Evolutionary conservation across 2,888 invertebrate genomes (phyloP).

Genomic region (Hypomecis punctinalis): DNA sequence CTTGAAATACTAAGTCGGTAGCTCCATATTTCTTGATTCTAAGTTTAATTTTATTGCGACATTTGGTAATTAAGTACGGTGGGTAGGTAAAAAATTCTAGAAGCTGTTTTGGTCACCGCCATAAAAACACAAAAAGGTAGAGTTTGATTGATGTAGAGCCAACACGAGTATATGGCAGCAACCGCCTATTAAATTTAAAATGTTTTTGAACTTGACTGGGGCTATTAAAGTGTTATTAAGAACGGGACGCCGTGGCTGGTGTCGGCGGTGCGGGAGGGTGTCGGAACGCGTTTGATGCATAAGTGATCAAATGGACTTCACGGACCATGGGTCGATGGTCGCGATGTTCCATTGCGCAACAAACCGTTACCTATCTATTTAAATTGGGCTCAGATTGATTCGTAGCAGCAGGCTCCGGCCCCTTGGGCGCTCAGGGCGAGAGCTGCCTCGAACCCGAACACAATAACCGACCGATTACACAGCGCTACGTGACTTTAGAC

Average conservation of each 20-base stretch:
- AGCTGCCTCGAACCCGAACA: slow-evolving; percentile 50
- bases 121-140: slow-evolving; percentile 47
- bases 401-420: slow-evolving; percentile 52
- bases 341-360: slow-evolving; percentile 75
- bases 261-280: slow-evolving; percentile 53
- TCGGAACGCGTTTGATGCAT: slow-evolving; percentile 79
- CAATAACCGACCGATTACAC: slow-evolving; percentile 65
- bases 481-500: slow-evolving; percentile 63
- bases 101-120: slow-evolving; percentile 36
- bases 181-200: slow-evolving; percentile 59
- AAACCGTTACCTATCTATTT: slow-evolving; percentile 80
- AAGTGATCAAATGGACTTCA: slow-evolving; percentile 75
- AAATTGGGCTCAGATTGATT: slow-evolving; percentile 77
- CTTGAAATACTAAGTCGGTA: slow-evolving; percentile 5
- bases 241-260: slow-evolving; percentile 56
- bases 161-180: slow-evolving; percentile 45
- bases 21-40: slow-evolving; percentile 4
- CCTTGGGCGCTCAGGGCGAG: slow-evolving; percentile 50
- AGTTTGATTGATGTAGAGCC: slow-evolving; percentile 57
- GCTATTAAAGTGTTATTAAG: slow-evolving; percentile 66
- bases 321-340: slow-evolving; percentile 64
- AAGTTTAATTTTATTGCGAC: slow-evolving; percentile 14
- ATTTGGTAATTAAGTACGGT: slow-evolving; percentile 14
- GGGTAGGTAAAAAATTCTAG: slow-evolving; percentile 13
- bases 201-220: slow-evolving; percentile 63